These are phyloP conservation scores for Nothoprocta pentlandii DNA, from an alignment of 2,113 vertebrate species.

Conservation along the genomic window DNA sequence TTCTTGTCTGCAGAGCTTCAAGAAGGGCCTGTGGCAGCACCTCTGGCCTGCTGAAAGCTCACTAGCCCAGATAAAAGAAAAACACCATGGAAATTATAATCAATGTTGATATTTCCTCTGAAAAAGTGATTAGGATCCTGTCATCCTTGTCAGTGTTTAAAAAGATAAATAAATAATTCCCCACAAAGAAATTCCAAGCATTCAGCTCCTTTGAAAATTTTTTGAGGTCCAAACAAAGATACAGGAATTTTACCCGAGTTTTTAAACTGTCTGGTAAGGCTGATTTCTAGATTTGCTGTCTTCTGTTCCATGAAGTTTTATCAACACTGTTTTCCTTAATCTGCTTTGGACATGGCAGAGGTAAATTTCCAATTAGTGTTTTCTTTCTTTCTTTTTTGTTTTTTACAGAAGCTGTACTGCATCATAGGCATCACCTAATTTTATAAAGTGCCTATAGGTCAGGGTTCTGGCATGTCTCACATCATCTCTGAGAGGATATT, in stretches of 20 bases:
- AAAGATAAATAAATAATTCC: neutral
- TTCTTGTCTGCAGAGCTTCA: neutral
- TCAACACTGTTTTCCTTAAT: neutral
- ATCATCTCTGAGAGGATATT: conserved; percentile 72
- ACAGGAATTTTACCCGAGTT: neutral
- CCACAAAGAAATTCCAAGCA: neutral
- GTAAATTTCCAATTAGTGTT: conserved; percentile 56
- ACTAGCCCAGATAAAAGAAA: neutral
- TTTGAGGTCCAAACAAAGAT: neutral
- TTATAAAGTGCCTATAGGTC: conserved; percentile 74
- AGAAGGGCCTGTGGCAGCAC: neutral
- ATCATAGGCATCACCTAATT: conserved; percentile 74
- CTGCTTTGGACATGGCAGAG: conserved; percentile 2
- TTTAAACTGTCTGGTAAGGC: neutral
- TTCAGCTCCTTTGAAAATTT: neutral
- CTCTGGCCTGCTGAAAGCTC: neutral
- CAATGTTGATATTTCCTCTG: neutral
- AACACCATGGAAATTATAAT: neutral
- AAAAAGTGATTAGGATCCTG: neutral
- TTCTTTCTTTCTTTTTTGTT: neutral
- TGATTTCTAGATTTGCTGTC: neutral
- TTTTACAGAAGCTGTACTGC: conserved; percentile 49
- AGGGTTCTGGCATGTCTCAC: conserved; percentile 79
- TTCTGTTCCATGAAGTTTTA: neutral
- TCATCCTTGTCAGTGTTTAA: neutral